These are phyloP conservation scores for Peromyscus attwateri DNA, from an alignment of 2,797 vertebrate genomes.

Conservation along the genomic window DNA sequence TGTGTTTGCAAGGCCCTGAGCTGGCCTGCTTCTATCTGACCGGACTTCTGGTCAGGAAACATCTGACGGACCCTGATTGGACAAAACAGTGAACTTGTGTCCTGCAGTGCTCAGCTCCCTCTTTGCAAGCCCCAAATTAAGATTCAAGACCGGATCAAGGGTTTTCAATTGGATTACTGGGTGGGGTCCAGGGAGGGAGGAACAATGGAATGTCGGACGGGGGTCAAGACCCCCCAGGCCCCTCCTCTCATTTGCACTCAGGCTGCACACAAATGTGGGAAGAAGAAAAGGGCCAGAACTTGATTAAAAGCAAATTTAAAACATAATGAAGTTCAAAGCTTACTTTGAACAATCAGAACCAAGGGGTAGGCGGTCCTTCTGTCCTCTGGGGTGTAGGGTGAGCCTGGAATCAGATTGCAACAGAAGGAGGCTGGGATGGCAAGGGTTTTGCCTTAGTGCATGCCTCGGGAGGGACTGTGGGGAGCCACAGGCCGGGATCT, in stretches of 20 bases:
- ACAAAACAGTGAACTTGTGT: constrained; percentile 84
- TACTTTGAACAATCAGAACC: constrained; percentile 80
- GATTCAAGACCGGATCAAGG: constrained; percentile 87
- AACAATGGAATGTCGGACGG: constrained; percentile 59
- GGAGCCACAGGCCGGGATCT: not conserved
- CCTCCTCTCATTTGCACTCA: constrained; percentile 1
- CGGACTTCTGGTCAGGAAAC: constrained; percentile 77
- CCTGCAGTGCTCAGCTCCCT: constrained; percentile 77
- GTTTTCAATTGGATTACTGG: constrained; percentile 89
- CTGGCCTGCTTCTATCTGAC: constrained; percentile 61
- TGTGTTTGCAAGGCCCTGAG: constrained; percentile 76
- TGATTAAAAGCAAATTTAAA: constrained; percentile 86
- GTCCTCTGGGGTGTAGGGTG: not conserved
- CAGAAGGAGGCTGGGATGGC: not conserved
- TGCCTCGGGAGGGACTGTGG: not conserved
- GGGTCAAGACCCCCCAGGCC: constrained; percentile 65
- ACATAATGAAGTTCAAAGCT: constrained; percentile 86
- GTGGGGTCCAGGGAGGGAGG: constrained; percentile 82
- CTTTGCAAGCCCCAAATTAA: constrained; percentile 86
- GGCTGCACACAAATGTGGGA: constrained; percentile 62
- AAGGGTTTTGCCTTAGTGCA: not conserved
- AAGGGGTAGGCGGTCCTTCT: not conserved
- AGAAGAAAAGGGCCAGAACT: constrained; percentile 81
- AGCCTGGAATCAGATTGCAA: not conserved
- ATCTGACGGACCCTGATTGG: constrained; percentile 85